Conservation (phyloP, 2,113 vertebrate species). For the Eulacestoma nigropectus region DNA sequence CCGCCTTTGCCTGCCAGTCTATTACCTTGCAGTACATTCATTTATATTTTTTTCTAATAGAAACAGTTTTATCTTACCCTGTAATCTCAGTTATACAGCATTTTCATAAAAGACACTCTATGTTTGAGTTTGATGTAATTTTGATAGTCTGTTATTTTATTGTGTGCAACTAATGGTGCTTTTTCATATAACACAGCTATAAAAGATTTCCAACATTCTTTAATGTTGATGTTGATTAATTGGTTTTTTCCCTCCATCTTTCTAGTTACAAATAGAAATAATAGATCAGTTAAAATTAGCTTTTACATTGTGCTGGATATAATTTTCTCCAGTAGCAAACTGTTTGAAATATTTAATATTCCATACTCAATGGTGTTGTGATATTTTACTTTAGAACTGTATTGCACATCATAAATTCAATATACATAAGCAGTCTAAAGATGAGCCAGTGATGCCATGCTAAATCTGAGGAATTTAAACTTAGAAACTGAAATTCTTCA, state of each 20-base stretch:
- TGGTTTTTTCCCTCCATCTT: neutral
- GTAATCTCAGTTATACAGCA: neutral
- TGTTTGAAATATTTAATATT: neutral
- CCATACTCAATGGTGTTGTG: neutral
- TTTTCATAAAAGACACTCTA: neutral
- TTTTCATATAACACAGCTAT: neutral
- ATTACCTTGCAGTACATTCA: neutral
- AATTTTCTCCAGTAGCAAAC: neutral
- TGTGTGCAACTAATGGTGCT: neutral
- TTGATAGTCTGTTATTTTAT: neutral
- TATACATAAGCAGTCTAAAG: neutral
- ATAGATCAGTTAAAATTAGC: neutral
- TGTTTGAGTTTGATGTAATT: neutral
- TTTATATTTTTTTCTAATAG: neutral
- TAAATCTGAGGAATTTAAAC: neutral
- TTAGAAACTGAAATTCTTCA: neutral
- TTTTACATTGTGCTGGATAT: neutral
- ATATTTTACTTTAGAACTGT: neutral
- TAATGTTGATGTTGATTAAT: neutral
- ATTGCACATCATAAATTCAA: neutral
- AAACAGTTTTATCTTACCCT: neutral
- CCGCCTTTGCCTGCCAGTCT: neutral
- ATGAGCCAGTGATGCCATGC: neutral
- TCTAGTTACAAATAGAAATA: neutral
- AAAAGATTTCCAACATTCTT: neutral